Conservation (phyloP, 2,797 vertebrate species). For the Neomorphus geoffroyi region DNA sequence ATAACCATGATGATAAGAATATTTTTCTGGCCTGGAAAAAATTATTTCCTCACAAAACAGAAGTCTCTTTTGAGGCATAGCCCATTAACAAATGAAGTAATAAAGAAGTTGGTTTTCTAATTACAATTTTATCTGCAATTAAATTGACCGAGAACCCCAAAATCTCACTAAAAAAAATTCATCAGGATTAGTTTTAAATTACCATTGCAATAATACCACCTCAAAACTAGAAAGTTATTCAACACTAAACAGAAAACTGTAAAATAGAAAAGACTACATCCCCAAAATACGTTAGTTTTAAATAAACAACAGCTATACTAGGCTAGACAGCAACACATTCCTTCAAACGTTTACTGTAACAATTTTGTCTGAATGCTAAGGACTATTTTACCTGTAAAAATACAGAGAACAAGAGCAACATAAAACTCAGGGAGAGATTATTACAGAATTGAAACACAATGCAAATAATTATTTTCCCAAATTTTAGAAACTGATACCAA, state of each 20-base stretch:
- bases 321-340: neutral
- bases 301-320: neutral
- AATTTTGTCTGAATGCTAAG: neutral
- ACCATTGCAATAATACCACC: neutral
- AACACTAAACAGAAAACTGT: neutral
- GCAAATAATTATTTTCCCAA: conserved; percentile 2
- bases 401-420: conserved; percentile 7
- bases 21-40: conserved; percentile 42
- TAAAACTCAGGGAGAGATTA: conserved; percentile 1
- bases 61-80: neutral
- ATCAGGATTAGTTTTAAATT: neutral
- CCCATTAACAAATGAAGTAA: conserved; percentile 14
- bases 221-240: neutral
- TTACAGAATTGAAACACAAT: neutral
- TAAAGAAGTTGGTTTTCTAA: neutral
- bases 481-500: neutral
- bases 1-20: neutral
- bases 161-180: conserved; percentile 43
- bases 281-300: neutral
- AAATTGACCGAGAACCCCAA: neutral
- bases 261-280: neutral
- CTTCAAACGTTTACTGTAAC: neutral
- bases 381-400: conserved; percentile 36
- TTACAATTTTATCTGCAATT: conserved; percentile 29
- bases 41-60: conserved; percentile 34